A percentile compares a stretch with the other conserved stretches of the same genome.
phyloP scores from a whole-genome alignment of 2,888 invertebrate genomes.

The Lepidochitona cinerea region DNA sequence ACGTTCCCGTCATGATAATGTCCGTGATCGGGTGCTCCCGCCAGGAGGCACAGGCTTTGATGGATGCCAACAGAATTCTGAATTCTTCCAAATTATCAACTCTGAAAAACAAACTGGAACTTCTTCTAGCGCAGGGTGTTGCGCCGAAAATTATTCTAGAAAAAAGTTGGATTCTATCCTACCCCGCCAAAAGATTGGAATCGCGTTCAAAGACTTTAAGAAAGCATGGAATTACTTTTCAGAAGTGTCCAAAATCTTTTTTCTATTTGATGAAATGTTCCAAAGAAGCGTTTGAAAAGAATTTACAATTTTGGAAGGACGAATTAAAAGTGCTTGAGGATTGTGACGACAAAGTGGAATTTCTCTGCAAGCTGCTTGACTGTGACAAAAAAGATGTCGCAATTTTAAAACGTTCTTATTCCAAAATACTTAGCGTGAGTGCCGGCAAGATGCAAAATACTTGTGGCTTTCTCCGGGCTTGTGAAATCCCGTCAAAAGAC shows the following conservation, averaged over 20 bases:
- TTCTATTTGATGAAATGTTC: not conserved
- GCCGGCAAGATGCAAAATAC: not conserved
- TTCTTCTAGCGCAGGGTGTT: not conserved
- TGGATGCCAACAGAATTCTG: not conserved
- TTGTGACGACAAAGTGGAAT: not conserved
- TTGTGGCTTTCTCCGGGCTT: not conserved
- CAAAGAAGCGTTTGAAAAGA: not conserved
- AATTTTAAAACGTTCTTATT: not conserved
- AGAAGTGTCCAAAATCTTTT: not conserved
- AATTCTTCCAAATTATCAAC: not conserved
- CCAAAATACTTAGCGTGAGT: not conserved
- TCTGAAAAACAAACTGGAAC: not conserved
- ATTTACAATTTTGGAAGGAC: not conserved
- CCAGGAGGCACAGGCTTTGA: not conserved
- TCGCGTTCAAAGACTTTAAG: not conserved
- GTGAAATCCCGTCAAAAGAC: not conserved
- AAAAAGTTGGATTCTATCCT: not conserved
- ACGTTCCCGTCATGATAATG: not conserved
- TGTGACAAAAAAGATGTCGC: not conserved
- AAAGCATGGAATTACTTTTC: not conserved
- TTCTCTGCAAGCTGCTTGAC: not conserved
- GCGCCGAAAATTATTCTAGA: not conserved
- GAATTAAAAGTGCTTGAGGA: not conserved
- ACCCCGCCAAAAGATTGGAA: not conserved
- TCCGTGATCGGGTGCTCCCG: not conserved